phyloP scores from a whole-genome alignment of 2,797 vertebrate genomes.

The Parauchenoglanis punctatus region DNA sequence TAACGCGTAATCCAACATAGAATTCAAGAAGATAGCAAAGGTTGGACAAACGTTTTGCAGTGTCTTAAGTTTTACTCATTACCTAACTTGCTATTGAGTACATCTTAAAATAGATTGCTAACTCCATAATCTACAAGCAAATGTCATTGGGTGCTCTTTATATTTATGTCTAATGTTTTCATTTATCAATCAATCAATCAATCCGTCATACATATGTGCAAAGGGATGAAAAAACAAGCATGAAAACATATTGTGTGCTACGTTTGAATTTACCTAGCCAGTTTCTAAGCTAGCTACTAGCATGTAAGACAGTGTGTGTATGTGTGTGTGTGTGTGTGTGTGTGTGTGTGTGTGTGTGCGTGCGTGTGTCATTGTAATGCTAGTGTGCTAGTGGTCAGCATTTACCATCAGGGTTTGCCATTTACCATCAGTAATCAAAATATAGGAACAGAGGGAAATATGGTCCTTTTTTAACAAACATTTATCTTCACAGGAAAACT shows the following conservation, averaged over 20 bases:
- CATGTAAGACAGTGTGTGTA: background rate
- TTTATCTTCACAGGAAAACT: background rate
- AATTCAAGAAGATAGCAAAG: background rate
- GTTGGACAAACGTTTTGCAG: background rate
- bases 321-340: background rate
- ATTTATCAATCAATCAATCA: background rate
- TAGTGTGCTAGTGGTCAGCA: background rate
- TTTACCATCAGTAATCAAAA: background rate
- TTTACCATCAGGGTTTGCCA: background rate
- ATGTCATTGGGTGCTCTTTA: background rate
- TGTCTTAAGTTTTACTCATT: background rate
- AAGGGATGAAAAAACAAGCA: background rate
- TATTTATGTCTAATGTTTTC: background rate
- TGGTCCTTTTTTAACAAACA: background rate
- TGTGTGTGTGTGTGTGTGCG: too few species aligned
- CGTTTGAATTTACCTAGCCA: background rate
- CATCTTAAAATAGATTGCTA: background rate
- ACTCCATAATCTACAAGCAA: background rate
- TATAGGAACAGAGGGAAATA: background rate
- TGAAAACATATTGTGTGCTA: background rate
- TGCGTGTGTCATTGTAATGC: too few species aligned
- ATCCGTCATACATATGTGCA: background rate
- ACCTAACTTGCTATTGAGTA: background rate
- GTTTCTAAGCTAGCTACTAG: background rate
- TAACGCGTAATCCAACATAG: background rate